Evolutionary conservation across 2,113 vertebrate genomes (phyloP), one percentile per base, ranked within the genome.

Genomic region (Tonatia bakeri): DNA sequence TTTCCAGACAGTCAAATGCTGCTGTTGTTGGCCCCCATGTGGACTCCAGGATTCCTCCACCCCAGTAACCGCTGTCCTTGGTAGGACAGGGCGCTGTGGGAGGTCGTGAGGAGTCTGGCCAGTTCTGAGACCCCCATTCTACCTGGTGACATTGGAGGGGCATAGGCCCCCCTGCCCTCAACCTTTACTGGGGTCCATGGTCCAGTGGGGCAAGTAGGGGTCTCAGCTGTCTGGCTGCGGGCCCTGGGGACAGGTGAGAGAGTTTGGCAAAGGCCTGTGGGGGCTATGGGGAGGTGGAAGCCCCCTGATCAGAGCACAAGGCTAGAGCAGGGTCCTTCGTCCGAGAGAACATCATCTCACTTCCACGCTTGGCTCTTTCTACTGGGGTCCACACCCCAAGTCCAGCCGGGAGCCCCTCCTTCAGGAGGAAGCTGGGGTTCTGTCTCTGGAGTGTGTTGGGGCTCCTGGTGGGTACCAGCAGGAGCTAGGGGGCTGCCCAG

Each of bases 1-100:
- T 97, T 97, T 94, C 69, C 93, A 89, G 33, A 83, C 7, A 80
- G 67, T 87, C 91, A 85, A 6, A 69, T 52, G 59, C 33, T 94
- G 24, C 64, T 56, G 10, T 65, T 43, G 67, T 94, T 61, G 70
- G 54, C 67, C 64, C 20, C 43, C 26, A 40, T 16, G 76, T 52
- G 52, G 72, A 36, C 31, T 61, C 13, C 15, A 50, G 81, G 72
- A 92, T 69, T 81, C 52, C 50, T 81, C 45, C 33, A 28, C 54
- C 31, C 7, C 36, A 3, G 38, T 31, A 22, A 84, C 38, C 24
- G 3, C 38, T 73, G 40, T 67, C 52, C 59, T 47, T 36, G 31
- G 54, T 87, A 43, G 50, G 33, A 93, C 20, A 56, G 59, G 59
- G 59, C 33, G 13, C 26, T 38, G 80, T 7, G 0, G n/a, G 67